A percentile compares a stretch with the other conserved stretches of the same genome.
phyloP scores from a whole-genome alignment of 1,140 invertebrate species.

The Brachionus paranguensis region DNA sequence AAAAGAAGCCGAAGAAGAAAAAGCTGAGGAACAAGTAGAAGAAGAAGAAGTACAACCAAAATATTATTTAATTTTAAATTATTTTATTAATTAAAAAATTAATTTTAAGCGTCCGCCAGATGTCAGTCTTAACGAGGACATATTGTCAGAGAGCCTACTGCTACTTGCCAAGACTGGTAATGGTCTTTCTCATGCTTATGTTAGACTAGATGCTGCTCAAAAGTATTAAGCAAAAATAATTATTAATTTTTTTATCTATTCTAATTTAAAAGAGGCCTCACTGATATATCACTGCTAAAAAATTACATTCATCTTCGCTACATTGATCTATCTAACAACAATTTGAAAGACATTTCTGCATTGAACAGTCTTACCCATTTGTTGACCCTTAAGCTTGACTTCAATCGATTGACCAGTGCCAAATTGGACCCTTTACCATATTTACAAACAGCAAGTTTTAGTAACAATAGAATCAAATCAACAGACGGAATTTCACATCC shows the following conservation, averaged over 20 bases:
- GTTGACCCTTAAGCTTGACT: slow-evolving; percentile 52
- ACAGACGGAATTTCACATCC: slow-evolving; percentile 51
- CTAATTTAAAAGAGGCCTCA: slow-evolving; percentile 47
- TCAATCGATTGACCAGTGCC: slow-evolving; percentile 49
- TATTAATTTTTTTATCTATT: no score
- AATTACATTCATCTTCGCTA: slow-evolving; percentile 53
- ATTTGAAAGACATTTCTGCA: slow-evolving; percentile 50
- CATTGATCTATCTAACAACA: slow-evolving; percentile 52
- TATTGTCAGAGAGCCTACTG: slow-evolving; percentile 50
- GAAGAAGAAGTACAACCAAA: slow-evolving; percentile 41
- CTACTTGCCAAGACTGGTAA: slow-evolving; percentile 54
- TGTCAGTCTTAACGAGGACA: slow-evolving; percentile 49
- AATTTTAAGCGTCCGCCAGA: slow-evolving; percentile 48
- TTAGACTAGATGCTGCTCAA: slow-evolving; percentile 51
- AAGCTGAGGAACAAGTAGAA: slow-evolving; percentile 43
- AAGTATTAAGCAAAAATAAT: slow-evolving; percentile 44
- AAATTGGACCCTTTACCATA: slow-evolving; percentile 53
- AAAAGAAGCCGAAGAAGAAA: slow-evolving; percentile 41
- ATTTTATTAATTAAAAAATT: neutral
- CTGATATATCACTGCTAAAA: slow-evolving; percentile 50
- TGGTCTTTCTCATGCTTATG: slow-evolving; percentile 54
- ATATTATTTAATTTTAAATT: slow-evolving; percentile 40
- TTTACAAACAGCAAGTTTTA: slow-evolving; percentile 52
- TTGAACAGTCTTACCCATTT: slow-evolving; percentile 52
- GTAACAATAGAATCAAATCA: slow-evolving; percentile 50